phyloP scores from a whole-genome alignment of 2,888 invertebrate species.

The Strigamia crassipes region DNA sequence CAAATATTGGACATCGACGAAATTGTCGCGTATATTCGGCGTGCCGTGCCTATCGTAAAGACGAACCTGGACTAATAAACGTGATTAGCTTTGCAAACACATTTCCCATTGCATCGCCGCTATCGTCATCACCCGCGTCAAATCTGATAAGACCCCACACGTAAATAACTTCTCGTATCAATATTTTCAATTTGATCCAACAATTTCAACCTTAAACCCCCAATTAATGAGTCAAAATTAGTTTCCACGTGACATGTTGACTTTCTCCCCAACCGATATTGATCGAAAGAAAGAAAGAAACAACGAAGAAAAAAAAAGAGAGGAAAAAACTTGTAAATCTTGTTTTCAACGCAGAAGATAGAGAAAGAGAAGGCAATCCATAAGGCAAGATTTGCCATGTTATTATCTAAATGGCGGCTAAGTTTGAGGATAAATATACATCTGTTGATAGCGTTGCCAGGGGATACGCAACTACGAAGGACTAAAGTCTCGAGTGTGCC shows the following conservation, averaged over 20 bases:
- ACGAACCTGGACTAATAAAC: too few species aligned
- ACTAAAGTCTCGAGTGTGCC: slow-evolving; percentile 29
- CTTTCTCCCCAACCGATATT: background rate
- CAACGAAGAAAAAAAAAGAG: background rate
- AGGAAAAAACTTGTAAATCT: slow-evolving; percentile 19
- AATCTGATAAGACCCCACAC: background rate
- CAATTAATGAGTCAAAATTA: background rate
- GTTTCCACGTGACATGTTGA: slow-evolving; percentile 2
- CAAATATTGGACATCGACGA: too few species aligned
- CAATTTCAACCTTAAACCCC: too few species aligned
- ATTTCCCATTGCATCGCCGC: background rate
- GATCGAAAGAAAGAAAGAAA: background rate
- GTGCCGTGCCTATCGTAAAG: too few species aligned
- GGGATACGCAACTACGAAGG: slow-evolving; percentile 39
- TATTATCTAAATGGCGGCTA: slow-evolving; percentile 33
- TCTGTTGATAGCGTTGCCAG: slow-evolving; percentile 32
- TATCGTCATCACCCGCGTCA: background rate
- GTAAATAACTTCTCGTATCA: too few species aligned
- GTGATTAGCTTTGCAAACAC: background rate
- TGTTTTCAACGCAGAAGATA: background rate
- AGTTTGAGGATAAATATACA: slow-evolving; percentile 36
- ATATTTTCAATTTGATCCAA: too few species aligned
- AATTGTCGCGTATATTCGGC: too few species aligned
- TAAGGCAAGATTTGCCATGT: slow-evolving; percentile 8
- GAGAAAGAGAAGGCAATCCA: background rate